A percentile compares a stretch with the other conserved stretches of the same genome.
These are phyloP conservation scores for Trypoxylon attenuatum DNA, from an alignment of 2,888 invertebrate genomes.

Conservation along the genomic window DNA sequence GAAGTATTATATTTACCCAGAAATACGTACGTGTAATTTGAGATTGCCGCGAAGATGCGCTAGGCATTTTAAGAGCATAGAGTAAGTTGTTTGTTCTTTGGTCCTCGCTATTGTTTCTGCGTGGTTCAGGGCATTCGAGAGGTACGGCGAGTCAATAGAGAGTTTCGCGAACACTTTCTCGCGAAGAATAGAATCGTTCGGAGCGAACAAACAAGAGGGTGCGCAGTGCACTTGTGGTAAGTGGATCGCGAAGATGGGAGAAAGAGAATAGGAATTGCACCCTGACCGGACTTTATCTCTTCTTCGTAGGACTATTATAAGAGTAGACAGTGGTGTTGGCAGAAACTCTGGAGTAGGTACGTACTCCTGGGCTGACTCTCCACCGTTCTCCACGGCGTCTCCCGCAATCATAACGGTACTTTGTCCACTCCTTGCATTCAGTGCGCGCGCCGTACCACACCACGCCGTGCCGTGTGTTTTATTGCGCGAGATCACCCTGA, in stretches of 20 bases:
- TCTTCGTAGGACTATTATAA: conserved; percentile 68
- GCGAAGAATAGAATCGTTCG: no score
- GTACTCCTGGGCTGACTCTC: no score
- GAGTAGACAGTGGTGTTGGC: conserved; percentile 59
- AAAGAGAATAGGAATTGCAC: conserved; percentile 23
- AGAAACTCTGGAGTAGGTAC: conserved; percentile 35
- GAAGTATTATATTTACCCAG: conserved; percentile 13
- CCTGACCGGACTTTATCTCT: conserved; percentile 49
- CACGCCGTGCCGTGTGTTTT: conserved; percentile 21
- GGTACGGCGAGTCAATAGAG: no score
- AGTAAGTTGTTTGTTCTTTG: no score
- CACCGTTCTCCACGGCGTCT: no score
- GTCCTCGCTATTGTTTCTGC: no score
- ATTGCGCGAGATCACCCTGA: conserved; percentile 42
- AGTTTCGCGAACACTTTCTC: no score
- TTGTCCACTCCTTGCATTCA: conserved; percentile 61
- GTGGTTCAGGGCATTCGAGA: no score
- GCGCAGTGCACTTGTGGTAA: background rate
- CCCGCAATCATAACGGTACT: conserved; percentile 71
- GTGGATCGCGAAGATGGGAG: conserved; percentile 10
- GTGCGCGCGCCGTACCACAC: conserved; percentile 10
- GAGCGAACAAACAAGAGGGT: no score
- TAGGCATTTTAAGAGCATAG: conserved; percentile 28
- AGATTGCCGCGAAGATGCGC: background rate
- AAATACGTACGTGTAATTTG: no score